Evolutionary conservation across 2,888 invertebrate genomes (phyloP), one percentile per base, ranked within the genome.

Genomic region (Allygus modestus): DNA sequence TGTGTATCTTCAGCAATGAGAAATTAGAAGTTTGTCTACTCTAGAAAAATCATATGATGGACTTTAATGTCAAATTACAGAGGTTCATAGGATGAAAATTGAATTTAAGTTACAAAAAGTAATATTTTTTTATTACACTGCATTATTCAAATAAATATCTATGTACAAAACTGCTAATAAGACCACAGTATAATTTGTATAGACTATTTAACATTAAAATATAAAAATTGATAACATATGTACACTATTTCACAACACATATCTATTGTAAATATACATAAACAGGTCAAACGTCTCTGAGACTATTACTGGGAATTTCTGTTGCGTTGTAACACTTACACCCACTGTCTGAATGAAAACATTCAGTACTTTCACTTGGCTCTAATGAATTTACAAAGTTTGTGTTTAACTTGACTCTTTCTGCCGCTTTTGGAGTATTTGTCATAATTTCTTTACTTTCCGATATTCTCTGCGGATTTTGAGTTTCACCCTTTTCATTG

Each of bases 371-470:
- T 17, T 41, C 75, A 37, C 7, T 41, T 15, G 75, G 28, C 51
- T 83, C 83, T 41, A 41, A 33, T 9, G 75, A 75, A 61, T 75
- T 75, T 41, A 75, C 61, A 58, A 83, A 75, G 54, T 83, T 83
- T 41, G 83, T 37, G 54, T 58, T 83, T 58, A 75, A 43, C 28
- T 75, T 75, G 2, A 37, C 61, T 41, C 75, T 83, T 23, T 41
- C 54, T 15, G 20, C 73, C 1, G 54, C 58, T 83, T 75, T 83
- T 12, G 83, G 73, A n/a, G 58, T 33, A 83, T 73, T 83, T 15
- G 75, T 61, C n/a, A 71, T 28, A n/a, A 26, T 26, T 75, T 83
- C 75, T 46, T 51, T 43, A 37, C 82, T 71, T 41, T 83, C 83
- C 23, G 37, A 33, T 23, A 83, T 54, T 54, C 51, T 73, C n/a